phyloP scores from a whole-genome alignment of 2,113 vertebrate species.

The Cephalopholis sonnerati region DNA sequence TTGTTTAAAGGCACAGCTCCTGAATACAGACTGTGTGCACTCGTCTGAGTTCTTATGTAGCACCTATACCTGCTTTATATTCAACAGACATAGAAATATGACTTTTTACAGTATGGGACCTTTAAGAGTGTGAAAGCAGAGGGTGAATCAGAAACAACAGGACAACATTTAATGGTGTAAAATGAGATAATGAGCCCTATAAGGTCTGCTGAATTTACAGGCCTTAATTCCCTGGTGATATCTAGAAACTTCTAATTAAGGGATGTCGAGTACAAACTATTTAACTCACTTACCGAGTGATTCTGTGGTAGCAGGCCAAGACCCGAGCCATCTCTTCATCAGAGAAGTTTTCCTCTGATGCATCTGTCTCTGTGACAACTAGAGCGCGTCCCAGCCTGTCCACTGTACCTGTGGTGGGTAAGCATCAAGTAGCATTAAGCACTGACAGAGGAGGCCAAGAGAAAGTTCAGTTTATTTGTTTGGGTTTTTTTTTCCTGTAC shows the following conservation, averaged over 20 bases:
- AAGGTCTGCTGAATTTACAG: neutral
- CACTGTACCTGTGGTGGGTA: constrained; percentile 76
- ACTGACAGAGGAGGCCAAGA: neutral
- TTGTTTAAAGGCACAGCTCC: too few relatives aligned
- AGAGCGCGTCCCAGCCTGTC: constrained; percentile 90
- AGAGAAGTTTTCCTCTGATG: constrained; percentile 71
- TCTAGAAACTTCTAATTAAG: neutral
- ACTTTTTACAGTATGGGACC: too few relatives aligned
- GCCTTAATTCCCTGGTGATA: neutral
- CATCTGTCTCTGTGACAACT: constrained; percentile 80
- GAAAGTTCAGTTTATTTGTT: neutral
- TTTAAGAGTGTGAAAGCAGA: neutral
- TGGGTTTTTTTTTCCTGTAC: neutral
- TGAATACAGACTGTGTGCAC: too few relatives aligned
- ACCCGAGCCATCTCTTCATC: constrained; percentile 78
- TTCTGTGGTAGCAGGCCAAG: constrained; percentile 86
- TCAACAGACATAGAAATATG: too few relatives aligned
- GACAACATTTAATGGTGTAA: too few relatives aligned
- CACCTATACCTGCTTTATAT: too few relatives aligned
- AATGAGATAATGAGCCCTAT: neutral
- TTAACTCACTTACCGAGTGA: constrained; percentile 85
- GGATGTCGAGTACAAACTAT: neutral
- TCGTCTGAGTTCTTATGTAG: too few relatives aligned
- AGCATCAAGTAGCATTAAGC: neutral
- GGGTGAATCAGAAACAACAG: neutral